Percentiles rank a stretch among this genome's conserved stretches.
Evolutionary conservation across 2,113 vertebrate genomes (phyloP).

Genomic region (Ophthalmotilapia sp.): DNA sequence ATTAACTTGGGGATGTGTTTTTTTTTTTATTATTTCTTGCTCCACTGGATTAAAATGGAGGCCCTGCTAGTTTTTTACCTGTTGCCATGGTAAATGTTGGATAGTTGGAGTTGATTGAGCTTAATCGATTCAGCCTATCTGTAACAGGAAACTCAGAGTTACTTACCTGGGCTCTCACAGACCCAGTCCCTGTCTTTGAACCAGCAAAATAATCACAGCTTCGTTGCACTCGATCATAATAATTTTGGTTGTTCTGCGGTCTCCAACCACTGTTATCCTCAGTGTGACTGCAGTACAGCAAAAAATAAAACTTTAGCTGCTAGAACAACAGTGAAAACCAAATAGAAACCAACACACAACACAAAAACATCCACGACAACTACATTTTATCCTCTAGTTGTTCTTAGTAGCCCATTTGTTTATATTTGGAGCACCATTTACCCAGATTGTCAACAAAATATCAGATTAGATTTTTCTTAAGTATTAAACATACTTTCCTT

Average conservation of each 20-base stretch:
- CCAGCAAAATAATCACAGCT: not conserved
- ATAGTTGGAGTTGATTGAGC: not conserved
- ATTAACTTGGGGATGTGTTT: not conserved
- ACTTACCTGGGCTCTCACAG: not conserved
- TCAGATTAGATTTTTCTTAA: not conserved
- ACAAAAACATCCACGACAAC: not conserved
- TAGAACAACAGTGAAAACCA: not conserved
- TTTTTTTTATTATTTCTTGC: not conserved
- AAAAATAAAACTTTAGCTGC: not conserved
- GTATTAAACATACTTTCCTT: not conserved
- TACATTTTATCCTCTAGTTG: not conserved
- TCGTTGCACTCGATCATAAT: accelerated
- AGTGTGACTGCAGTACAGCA: not conserved
- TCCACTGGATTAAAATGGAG: not conserved
- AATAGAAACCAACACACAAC: not conserved
- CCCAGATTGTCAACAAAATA: not conserved
- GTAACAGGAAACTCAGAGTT: not conserved
- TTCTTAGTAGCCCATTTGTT: not conserved
- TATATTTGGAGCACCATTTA: not conserved
- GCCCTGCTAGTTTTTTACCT: not conserved
- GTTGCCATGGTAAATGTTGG: not conserved
- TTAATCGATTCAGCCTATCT: not conserved
- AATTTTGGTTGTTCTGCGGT: not conserved
- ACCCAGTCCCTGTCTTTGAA: not conserved
- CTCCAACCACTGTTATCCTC: not conserved